Base-by-base conservation (phyloP, 2,888 invertebrate genomes). In the Anoplius nigerrimus region DNA sequence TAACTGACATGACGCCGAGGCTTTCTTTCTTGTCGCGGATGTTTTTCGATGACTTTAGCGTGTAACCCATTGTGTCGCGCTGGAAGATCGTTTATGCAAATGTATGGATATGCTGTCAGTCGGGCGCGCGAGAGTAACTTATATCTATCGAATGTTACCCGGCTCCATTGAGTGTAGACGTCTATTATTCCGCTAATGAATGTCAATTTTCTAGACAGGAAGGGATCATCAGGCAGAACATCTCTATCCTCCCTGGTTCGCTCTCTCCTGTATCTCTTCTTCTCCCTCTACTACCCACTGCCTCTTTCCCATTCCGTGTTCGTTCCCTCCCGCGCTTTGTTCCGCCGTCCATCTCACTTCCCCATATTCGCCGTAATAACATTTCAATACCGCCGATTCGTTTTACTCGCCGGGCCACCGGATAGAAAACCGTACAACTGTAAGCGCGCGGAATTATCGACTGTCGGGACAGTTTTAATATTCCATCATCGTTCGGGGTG, bases 171-270 rank as follows among this genome's bases (percentile, higher is more conserved):
- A 34, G 11, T 56, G 43, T 20, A 20, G 21, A 21, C 18, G 21
- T 43, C 21, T 56, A 43, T 43, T 45, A 57, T 43, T 42, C 3
- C 20, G 6, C 43, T 57, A 57, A 57, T 57, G 43, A 34, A 43
- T 57, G 43, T 57, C 56, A 43, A 57, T 57, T 45, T 45, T 18
- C 5, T 20, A 15, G 18, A 55, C 34, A 5, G 16, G 18, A 6
- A 18, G 16, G 48, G 16, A 48, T 48, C n/a, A n/a, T n/a, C 16
- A 42, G 34, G 0, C 18, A 2, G 16, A n/a, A 55, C 11, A 20
- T 53, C 8, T 53, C 15, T 53, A 8, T n/a, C 11, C 45, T 45
- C 42, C 42, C 42, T 42, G 8, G 6, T 13, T 42, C 45, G 15
- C 45, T 45, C 45, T 45, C 11, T 11, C 24, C 45, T 45, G 4